These are phyloP conservation scores for Eulemur coronatus DNA, from an alignment of 2,797 vertebrate genomes.

Conservation along the genomic window DNA sequence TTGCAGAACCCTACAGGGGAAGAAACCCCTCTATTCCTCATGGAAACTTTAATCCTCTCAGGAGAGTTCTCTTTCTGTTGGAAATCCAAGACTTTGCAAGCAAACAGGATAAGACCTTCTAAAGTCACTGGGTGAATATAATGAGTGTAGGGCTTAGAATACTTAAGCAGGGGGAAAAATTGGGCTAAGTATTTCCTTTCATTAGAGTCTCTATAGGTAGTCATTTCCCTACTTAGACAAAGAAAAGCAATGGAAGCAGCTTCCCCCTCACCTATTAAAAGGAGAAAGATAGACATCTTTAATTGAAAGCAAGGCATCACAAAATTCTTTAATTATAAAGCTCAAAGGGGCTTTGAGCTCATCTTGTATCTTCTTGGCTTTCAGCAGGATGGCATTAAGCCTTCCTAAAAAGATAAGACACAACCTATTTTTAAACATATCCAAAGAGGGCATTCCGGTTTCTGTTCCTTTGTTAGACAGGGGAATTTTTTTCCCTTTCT, in stretches of 20 bases:
- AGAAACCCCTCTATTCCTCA: neutral
- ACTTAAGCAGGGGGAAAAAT: no score
- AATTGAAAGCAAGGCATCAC: conserved; percentile 32
- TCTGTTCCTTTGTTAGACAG: conserved; percentile 31
- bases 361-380: conserved; percentile 33
- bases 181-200: neutral
- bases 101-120: conserved; percentile 15
- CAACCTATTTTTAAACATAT: conserved; percentile 49
- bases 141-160: neutral
- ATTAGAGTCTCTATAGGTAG: neutral
- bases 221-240: conserved; percentile 29
- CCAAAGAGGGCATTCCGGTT: neutral
- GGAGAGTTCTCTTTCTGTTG: conserved; percentile 16
- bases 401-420: conserved; percentile 59
- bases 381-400: conserved; percentile 13
- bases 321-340: conserved; percentile 46
- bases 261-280: conserved; percentile 11
- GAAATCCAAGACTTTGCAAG: conserved; percentile 43
- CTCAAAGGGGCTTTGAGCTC: conserved; percentile 11
- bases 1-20: neutral
- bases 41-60: neutral
- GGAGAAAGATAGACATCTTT: conserved; percentile 30
- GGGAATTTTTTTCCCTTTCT: neutral
- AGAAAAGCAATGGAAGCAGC: neutral
- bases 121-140: neutral